Evolutionary conservation across 2,797 vertebrate species (phyloP), one percentile per base, ranked within the genome.

Genomic region (Chromobotia macracanthus): DNA sequence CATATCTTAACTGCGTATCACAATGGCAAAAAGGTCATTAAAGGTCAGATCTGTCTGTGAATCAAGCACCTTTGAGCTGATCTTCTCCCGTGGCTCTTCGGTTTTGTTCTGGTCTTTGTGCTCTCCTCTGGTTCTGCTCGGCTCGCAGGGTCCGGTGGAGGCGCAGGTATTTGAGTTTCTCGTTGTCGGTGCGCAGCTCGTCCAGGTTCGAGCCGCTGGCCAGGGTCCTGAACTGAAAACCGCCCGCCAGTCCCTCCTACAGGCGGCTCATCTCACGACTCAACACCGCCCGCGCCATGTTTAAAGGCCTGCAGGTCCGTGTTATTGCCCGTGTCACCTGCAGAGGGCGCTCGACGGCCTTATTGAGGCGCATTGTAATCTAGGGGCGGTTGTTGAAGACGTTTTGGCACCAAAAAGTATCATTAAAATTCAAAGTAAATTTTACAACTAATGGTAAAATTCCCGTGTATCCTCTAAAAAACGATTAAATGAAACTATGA

Each of bases 121-220:
- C 1, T 19, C 60, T 65, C 13, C 31, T 23, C 15, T 70, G 15
- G 84, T 50, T 38, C 74, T 25, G 75, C 15, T 35, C 94, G 28
- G 87, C 91, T 44, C 80, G 88, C 25, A 98, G 92, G 87, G 92
- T 89, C 75, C 94, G 91, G 68, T 93, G 94, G 82, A 98, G 93
- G 91, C 95, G 93, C 69, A 90, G 93, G 87, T 95, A 96, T 68
- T 87, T 89, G 68, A 98, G 94, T 89, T 96, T 96, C 87, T 96
- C 95, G 72, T 99, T 98, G 90, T 97, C 97, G 16, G 88, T 84
- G 79, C 94, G 88, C 70, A 98, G 92, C 81, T 44, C 87, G 82
- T 93, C 93, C 85, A 98, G 87, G 87, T 90, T 93, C 16, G 92
- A 90, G 51, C 93, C 87, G 0, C 86, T 78, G 0, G 0, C 77